Percentiles rank a stretch among this genome's conserved stretches.
Conservation (phyloP, 1,140 invertebrate species). For the Cyphomyrmex costatus region DNA sequence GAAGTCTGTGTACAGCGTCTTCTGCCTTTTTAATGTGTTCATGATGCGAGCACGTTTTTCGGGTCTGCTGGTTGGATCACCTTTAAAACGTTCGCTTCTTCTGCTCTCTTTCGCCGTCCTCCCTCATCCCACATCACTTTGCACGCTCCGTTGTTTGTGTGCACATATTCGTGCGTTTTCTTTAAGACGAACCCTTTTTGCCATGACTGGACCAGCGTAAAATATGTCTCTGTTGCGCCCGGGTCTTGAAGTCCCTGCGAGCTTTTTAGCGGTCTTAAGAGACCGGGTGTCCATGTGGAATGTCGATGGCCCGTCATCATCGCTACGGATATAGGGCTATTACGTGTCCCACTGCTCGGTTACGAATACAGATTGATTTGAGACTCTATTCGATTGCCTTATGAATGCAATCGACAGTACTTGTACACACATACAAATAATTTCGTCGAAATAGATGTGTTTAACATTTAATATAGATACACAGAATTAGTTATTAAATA, state of each 20-base stretch:
- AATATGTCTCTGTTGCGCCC: slow-evolving; percentile 82
- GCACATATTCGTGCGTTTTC: slow-evolving; percentile 52
- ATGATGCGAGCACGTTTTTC: slow-evolving; percentile 75
- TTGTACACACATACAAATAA: neutral
- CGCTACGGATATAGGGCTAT: slow-evolving; percentile 69
- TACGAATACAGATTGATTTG: slow-evolving; percentile 54
- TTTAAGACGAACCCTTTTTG: slow-evolving; percentile 68
- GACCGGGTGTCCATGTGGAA: slow-evolving; percentile 80
- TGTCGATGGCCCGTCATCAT: slow-evolving; percentile 82
- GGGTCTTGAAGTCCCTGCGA: slow-evolving; percentile 71
- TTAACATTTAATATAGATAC: slow-evolving; percentile 2
- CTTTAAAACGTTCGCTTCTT: slow-evolving; percentile 62
- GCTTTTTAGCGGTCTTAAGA: slow-evolving; percentile 78
- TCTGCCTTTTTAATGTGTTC: slow-evolving; percentile 75
- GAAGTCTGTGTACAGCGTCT: slow-evolving; percentile 61
- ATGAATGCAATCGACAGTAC: neutral
- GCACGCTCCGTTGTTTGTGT: neutral
- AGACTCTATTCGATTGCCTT: neutral
- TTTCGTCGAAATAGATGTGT: neutral
- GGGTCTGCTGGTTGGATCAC: slow-evolving; percentile 69
- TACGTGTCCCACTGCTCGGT: slow-evolving; percentile 14
- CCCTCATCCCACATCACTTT: slow-evolving; percentile 24
- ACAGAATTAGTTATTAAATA: neutral
- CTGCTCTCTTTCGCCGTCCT: slow-evolving; percentile 31
- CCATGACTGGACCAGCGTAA: slow-evolving; percentile 72